Evolutionary conservation across 2,888 invertebrate genomes (phyloP), one percentile per base, ranked within the genome.

Genomic region (Vanessa cardui): DNA sequence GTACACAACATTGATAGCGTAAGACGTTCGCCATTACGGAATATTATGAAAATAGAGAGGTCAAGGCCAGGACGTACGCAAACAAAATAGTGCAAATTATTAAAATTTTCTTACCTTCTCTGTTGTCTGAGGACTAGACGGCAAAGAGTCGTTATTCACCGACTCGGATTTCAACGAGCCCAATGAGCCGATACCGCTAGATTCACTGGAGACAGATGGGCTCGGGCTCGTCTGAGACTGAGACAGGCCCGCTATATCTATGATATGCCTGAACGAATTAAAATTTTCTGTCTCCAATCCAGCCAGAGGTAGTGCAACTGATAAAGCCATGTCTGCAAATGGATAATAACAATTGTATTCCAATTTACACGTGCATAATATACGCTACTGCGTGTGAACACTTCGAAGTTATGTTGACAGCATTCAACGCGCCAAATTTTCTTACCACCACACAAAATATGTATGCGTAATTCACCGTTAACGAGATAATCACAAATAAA

Each of bases 161-260:
- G 92, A 93, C 83, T 92, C 93, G 63, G 89, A 89, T 83, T 93
- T 92, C 76, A 94, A 90, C 74, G 94, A 93, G 74, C 91, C 93
- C 76, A 94, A 82, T 76, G 94, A 94, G 77, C 94, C 93, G 83
- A 94, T 90, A 81, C 94, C 94, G 87, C 94, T 94, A 78, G 94
- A 94, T 84, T 94, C 94, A 80, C 94, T 94, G 79, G 92, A 93
- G 82, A 91, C 90, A 79, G 94, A 94, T 75, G 94, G 94, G 75
- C 92, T 91, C 47, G 94, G 93, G 82, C 93, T 93, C 64, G 93
- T 85, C 79, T 93, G 92, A 59, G 92, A 91, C 79, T 91, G 86
- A 79, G 86, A 82, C 72, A 92, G 81, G 78, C 90, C 89, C 89
- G 92, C 89, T 89, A 92, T 91, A 81, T 92, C 91, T 81, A 92